These are phyloP conservation scores for Chrysochloris asiatica DNA, from an alignment of 2,113 vertebrate species.

Conservation along the genomic window DNA sequence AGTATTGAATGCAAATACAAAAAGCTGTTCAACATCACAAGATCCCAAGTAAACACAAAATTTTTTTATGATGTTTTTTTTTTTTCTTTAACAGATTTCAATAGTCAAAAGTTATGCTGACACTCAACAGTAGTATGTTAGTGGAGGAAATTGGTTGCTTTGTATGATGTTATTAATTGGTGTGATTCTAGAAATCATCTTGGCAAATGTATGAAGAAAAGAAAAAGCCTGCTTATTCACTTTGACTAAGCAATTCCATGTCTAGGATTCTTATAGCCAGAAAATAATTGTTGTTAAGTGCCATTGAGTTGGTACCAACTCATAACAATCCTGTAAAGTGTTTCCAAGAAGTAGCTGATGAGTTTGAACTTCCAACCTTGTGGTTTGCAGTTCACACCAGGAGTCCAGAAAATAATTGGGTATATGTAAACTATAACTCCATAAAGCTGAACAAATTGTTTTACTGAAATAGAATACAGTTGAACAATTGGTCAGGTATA, in stretches of 20 bases:
- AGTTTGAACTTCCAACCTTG: too few species aligned
- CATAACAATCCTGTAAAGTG: too few species aligned
- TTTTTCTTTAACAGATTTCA: neutral
- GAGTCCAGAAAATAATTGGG: too few species aligned
- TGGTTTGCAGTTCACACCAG: too few species aligned
- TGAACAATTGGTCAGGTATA: neutral
- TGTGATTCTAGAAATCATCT: neutral
- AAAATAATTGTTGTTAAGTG: too few species aligned
- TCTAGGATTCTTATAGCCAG: neutral
- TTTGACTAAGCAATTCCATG: neutral
- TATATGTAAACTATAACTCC: neutral
- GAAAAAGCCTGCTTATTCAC: neutral
- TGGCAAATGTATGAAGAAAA: neutral
- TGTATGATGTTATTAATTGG: neutral
- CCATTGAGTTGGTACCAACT: too few species aligned
- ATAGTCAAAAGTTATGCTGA: neutral
- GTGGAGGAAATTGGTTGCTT: neutral
- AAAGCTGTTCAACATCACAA: neutral
- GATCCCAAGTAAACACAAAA: neutral
- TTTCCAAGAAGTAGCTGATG: too few species aligned
- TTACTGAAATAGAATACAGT: neutral
- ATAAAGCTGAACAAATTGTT: neutral
- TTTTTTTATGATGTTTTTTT: neutral
- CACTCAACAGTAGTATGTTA: neutral
- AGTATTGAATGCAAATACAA: neutral